These are phyloP conservation scores for Euplagia quadripunctaria DNA, from an alignment of 2,888 invertebrate genomes.

Conservation along the genomic window DNA sequence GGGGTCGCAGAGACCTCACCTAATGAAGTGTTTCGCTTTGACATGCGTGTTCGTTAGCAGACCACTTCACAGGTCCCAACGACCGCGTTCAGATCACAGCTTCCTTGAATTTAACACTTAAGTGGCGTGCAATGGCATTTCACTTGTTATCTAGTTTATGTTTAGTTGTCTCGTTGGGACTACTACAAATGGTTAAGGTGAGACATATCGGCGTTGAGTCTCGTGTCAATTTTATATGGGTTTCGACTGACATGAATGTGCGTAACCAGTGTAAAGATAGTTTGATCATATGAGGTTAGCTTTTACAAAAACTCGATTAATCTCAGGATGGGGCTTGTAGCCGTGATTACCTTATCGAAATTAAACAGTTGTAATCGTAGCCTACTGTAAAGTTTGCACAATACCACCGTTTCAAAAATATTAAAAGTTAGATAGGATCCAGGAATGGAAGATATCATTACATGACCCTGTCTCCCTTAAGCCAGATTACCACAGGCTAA, in stretches of 20 bases:
- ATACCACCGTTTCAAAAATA: too few relatives aligned
- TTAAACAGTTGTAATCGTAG: too few relatives aligned
- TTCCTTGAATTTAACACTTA: slow-evolving; percentile 85
- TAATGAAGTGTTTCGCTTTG: slow-evolving; percentile 87
- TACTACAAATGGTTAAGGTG: slow-evolving; percentile 1
- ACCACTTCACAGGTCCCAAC: slow-evolving; percentile 80
- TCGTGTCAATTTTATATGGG: neutral
- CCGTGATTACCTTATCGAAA: too few relatives aligned
- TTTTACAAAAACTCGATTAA: neutral
- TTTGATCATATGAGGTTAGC: too few relatives aligned
- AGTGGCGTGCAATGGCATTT: slow-evolving; percentile 79
- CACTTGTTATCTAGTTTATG: slow-evolving; percentile 77
- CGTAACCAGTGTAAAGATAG: neutral
- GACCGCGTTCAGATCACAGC: slow-evolving; percentile 81
- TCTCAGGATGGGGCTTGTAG: neutral
- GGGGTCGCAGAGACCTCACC: slow-evolving; percentile 71
- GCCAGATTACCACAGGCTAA: too few relatives aligned
- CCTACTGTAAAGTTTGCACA: too few relatives aligned
- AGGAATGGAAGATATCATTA: too few relatives aligned
- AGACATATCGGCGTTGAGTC: neutral
- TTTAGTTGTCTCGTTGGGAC: slow-evolving; percentile 47
- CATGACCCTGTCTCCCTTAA: too few relatives aligned
- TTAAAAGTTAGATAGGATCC: too few relatives aligned
- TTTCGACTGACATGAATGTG: neutral
- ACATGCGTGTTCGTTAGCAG: slow-evolving; percentile 87